phyloP scores from a whole-genome alignment of 2,797 vertebrate genomes.

The Erpetoichthys calabaricus region DNA sequence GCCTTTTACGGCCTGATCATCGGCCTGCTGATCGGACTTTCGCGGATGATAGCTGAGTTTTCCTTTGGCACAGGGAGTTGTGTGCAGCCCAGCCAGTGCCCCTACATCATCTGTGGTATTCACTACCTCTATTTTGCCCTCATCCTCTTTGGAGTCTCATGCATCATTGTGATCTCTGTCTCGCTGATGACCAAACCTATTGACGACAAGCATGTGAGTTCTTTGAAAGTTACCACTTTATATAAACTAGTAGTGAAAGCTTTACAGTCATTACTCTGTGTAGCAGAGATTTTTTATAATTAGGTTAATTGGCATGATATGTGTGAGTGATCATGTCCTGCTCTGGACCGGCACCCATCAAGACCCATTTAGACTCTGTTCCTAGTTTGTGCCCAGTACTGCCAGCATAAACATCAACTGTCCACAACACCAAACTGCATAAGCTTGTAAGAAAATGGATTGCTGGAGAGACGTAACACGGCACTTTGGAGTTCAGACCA shows the following conservation, averaged over 20 bases:
- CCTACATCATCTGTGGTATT: slow-evolving; percentile 77
- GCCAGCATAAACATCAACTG: no score
- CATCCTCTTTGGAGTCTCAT: slow-evolving; percentile 57
- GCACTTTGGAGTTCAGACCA: no score
- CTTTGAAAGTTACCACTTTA: no score
- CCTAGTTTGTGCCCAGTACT: no score
- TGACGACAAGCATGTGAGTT: slow-evolving; percentile 74
- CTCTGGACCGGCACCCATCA: no score
- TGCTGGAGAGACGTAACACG: no score
- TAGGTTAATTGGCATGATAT: not conserved
- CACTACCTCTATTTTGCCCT: slow-evolving; percentile 92
- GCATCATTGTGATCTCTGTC: slow-evolving; percentile 49
- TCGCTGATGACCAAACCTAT: slow-evolving; percentile 86
- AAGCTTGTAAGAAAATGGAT: no score
- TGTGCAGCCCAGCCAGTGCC: slow-evolving; percentile 59
- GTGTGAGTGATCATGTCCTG: no score
- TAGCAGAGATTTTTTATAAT: not conserved
- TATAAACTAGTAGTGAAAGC: no score
- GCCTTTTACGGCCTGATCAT: slow-evolving; percentile 75
- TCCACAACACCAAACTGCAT: no score
- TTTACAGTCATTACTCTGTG: not conserved
- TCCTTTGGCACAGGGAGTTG: slow-evolving; percentile 77
- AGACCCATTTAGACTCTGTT: no score
- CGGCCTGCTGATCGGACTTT: slow-evolving; percentile 62
- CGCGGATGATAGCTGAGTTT: slow-evolving; percentile 82